Evolutionary conservation across 1,140 invertebrate genomes (phyloP).

Genomic region (Atta texana): DNA sequence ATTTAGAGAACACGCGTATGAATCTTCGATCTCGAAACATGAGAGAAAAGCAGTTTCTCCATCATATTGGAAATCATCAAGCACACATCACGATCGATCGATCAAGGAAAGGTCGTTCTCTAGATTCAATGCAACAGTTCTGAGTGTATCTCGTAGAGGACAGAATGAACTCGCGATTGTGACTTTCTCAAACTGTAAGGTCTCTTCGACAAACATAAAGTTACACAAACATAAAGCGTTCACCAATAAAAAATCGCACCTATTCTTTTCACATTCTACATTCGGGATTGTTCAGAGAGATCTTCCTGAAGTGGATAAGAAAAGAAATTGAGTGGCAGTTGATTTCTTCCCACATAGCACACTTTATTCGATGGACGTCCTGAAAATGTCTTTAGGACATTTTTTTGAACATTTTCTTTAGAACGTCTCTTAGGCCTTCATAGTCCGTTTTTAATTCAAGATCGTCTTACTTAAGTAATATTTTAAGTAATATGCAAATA

Average conservation of each 20-base stretch:
- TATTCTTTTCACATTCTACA: too few relatives aligned
- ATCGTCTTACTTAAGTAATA: too few relatives aligned
- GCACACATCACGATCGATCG: conserved; percentile 18
- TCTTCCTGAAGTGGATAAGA: background rate
- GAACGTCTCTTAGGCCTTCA: too few relatives aligned
- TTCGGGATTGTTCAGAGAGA: background rate
- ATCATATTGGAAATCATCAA: background rate
- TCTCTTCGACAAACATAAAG: background rate
- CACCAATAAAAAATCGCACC: background rate
- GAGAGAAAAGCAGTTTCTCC: background rate
- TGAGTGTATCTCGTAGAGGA: background rate
- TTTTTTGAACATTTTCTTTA: too few relatives aligned
- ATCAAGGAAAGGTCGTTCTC: conserved; percentile 22
- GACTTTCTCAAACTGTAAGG: background rate
- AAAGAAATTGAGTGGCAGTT: background rate
- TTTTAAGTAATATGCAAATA: too few relatives aligned
- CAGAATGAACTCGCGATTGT: background rate
- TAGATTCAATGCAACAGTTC: conserved; percentile 17
- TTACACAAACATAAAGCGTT: background rate
- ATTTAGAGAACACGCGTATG: background rate
- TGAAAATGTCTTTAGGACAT: too few relatives aligned
- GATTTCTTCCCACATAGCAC: background rate
- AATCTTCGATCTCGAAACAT: background rate
- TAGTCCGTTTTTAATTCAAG: too few relatives aligned
- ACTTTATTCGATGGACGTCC: too few relatives aligned